These are phyloP conservation scores for Oscheius sp. DNA, from an alignment of 2,888 invertebrate genomes.

Conservation along the genomic window DNA sequence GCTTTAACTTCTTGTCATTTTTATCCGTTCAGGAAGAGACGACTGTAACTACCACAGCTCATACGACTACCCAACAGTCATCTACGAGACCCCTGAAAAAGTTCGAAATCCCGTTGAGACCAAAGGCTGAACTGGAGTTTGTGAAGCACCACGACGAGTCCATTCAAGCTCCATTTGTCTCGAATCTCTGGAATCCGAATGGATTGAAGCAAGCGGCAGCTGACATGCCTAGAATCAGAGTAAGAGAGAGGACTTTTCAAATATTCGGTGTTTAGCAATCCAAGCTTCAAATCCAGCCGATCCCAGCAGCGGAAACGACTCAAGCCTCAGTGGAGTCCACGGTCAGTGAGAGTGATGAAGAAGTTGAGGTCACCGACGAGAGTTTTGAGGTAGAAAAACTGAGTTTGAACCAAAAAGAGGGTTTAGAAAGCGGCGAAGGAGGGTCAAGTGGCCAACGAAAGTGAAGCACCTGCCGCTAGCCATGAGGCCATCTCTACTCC, in stretches of 20 bases:
- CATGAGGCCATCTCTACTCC: slow-evolving; percentile 15
- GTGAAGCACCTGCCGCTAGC: not conserved
- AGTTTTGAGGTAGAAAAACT: not conserved
- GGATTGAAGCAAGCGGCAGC: slow-evolving; percentile 1
- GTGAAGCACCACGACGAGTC: slow-evolving; percentile 24
- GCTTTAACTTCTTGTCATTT: not conserved
- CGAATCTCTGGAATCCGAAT: slow-evolving; percentile 14
- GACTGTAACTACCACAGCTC: not conserved
- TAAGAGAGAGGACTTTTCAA: not conserved
- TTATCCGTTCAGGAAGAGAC: not conserved
- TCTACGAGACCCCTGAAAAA: slow-evolving; percentile 2
- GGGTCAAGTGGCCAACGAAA: not conserved
- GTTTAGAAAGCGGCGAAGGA: not conserved
- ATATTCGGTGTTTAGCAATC: slow-evolving; percentile 1
- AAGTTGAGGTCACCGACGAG: not conserved
- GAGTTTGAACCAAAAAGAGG: not conserved
- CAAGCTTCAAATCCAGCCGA: slow-evolving; percentile 23
- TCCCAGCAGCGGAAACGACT: not conserved
- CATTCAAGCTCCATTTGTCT: slow-evolving; percentile 15
- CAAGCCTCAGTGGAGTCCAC: not conserved
- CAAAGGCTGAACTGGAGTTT: slow-evolving; percentile 47
- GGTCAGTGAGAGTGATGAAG: slow-evolving; percentile 18
- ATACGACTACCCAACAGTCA: not conserved
- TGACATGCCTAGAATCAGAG: slow-evolving; percentile 15
- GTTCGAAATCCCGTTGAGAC: slow-evolving; percentile 52